Conservation (phyloP, 2,888 invertebrate genomes). For the Galerucella pusilla region DNA sequence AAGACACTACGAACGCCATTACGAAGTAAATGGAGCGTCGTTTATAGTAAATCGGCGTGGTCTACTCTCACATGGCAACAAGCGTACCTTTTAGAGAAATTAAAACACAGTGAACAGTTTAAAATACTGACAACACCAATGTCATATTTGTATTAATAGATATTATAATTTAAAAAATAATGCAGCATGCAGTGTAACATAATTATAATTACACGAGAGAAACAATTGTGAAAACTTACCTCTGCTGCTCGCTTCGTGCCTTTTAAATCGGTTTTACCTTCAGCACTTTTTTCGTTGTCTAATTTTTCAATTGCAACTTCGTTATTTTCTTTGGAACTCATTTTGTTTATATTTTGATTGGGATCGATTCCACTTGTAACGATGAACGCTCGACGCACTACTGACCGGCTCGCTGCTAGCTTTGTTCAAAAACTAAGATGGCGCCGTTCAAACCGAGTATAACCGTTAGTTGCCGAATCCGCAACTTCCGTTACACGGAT, state of each 20-base stretch:
- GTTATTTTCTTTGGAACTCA: slow-evolving; percentile 88
- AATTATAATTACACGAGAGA: background rate
- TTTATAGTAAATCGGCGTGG: slow-evolving; percentile 45
- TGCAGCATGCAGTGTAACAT: background rate
- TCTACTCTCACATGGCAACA: slow-evolving; percentile 58
- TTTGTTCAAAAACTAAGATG: slow-evolving; percentile 87
- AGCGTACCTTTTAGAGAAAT: slow-evolving; percentile 47
- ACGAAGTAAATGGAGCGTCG: slow-evolving; percentile 11
- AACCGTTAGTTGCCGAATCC: slow-evolving; percentile 63
- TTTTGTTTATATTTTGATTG: slow-evolving; percentile 66
- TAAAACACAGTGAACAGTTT: slow-evolving; percentile 35
- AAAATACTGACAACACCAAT: background rate
- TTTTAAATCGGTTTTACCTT: slow-evolving; percentile 85
- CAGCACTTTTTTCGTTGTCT: slow-evolving; percentile 80
- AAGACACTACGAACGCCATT: slow-evolving; percentile 3
- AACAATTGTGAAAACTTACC: slow-evolving; percentile 69
- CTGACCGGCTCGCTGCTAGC: slow-evolving; percentile 75
- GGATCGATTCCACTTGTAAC: slow-evolving; percentile 52
- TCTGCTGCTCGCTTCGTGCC: slow-evolving; percentile 90
- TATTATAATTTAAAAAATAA: background rate
- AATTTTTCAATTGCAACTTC: slow-evolving; percentile 88
- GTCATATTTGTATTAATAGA: background rate
- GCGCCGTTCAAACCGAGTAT: slow-evolving; percentile 74
- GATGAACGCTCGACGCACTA: slow-evolving; percentile 75
- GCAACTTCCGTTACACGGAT: slow-evolving; percentile 55